Conservation (phyloP, 2,113 vertebrate genomes). For the Candoia aspera region DNA sequence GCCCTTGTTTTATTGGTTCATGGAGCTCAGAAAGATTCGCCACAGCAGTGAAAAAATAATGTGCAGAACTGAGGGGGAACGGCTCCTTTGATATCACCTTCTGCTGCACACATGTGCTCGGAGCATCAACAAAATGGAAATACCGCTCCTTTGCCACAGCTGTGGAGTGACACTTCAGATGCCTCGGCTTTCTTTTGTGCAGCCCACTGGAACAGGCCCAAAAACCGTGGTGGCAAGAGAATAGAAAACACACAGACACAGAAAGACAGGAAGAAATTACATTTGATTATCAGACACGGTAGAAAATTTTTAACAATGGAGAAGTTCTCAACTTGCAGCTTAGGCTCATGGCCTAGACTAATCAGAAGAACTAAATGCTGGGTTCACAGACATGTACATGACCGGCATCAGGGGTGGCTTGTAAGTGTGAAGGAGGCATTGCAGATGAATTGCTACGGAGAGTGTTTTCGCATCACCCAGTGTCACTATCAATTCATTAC, state of each 20-base stretch:
- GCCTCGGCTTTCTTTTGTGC: conserved; percentile 85
- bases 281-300: conserved; percentile 82
- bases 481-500: conserved; percentile 2
- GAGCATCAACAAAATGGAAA: conserved; percentile 81
- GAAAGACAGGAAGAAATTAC: conserved; percentile 53
- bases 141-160: conserved; percentile 82
- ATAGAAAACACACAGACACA: conserved; percentile 78
- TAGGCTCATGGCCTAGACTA: conserved; percentile 63
- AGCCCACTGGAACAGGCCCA: conserved; percentile 88
- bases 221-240: conserved; percentile 89
- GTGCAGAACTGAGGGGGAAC: conserved; percentile 74
- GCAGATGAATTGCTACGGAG: background rate
- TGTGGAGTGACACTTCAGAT: conserved; percentile 89
- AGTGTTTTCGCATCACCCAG: background rate
- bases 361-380: conserved; percentile 29
- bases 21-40: conserved; percentile 78
- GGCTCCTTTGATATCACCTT: conserved; percentile 86
- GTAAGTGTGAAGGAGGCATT: background rate
- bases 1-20: conserved; percentile 80
- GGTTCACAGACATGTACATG: background rate
- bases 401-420: background rate
- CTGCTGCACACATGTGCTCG: conserved; percentile 88
- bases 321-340: conserved; percentile 63
- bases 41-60: conserved; percentile 77
- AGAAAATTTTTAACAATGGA: conserved; percentile 75